These are phyloP conservation scores for Heliangelus exortis DNA, from an alignment of 2,797 vertebrate genomes.

Conservation along the genomic window DNA sequence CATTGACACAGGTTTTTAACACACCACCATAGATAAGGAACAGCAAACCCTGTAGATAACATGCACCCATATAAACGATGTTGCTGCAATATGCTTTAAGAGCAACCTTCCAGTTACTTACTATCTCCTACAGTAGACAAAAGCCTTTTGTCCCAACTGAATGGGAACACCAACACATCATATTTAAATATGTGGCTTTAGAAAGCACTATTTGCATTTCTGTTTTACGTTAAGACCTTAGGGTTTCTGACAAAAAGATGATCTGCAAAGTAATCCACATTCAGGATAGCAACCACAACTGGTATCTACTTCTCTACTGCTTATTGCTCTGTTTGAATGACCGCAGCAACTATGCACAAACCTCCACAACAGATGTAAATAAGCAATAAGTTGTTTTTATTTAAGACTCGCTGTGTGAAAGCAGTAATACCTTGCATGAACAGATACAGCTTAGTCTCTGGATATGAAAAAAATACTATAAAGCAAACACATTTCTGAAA, in stretches of 20 bases:
- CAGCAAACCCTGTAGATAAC: background rate
- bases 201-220: background rate
- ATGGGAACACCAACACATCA: background rate
- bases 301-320: background rate
- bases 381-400: background rate
- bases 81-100: background rate
- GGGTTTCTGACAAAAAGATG: background rate
- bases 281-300: background rate
- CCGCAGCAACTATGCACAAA: background rate
- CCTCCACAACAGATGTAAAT: background rate
- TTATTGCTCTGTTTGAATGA: background rate
- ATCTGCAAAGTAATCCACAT: background rate
- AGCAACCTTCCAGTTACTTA: background rate
- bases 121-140: background rate
- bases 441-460: background rate
- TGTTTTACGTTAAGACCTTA: background rate
- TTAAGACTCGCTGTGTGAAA: background rate
- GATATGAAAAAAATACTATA: background rate
- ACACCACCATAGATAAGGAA: background rate
- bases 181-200: background rate
- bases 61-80: background rate
- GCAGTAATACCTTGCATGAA: background rate
- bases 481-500: background rate
- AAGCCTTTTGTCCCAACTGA: background rate
- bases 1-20: background rate